Conservation (phyloP, 2,113 vertebrate species). For the Aythya baeri region DNA sequence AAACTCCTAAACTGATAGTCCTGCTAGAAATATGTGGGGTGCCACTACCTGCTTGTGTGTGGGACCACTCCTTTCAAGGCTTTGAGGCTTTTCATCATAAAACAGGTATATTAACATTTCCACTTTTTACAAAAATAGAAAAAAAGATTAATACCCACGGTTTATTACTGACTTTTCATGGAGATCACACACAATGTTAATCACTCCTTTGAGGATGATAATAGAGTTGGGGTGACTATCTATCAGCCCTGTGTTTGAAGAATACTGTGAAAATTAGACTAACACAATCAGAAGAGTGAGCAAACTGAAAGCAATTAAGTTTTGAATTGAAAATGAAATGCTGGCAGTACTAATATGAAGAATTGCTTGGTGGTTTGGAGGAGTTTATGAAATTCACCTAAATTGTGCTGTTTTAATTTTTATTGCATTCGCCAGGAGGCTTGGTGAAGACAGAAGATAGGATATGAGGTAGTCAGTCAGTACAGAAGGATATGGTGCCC, state of each 20-base stretch:
- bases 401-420: not conserved
- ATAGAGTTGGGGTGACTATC: not conserved
- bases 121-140: not conserved
- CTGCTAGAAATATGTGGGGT: not conserved
- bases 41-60: not conserved
- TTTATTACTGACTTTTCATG: not conserved
- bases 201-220: not conserved
- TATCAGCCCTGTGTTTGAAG: not conserved
- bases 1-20: not conserved
- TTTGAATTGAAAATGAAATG: not conserved
- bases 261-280: not conserved
- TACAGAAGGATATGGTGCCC: not conserved
- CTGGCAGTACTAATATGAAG: not conserved
- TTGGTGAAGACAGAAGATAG: not conserved
- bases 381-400: not conserved
- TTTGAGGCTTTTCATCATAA: not conserved
- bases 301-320: not conserved
- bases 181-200: not conserved
- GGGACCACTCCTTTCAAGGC: not conserved
- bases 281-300: not conserved
- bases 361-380: not conserved
- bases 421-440: not conserved
- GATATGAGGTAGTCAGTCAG: not conserved
- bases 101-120: not conserved
- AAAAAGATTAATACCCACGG: not conserved